phyloP scores from a whole-genome alignment of 2,888 invertebrate genomes.

The Eupithecia tripunctaria region DNA sequence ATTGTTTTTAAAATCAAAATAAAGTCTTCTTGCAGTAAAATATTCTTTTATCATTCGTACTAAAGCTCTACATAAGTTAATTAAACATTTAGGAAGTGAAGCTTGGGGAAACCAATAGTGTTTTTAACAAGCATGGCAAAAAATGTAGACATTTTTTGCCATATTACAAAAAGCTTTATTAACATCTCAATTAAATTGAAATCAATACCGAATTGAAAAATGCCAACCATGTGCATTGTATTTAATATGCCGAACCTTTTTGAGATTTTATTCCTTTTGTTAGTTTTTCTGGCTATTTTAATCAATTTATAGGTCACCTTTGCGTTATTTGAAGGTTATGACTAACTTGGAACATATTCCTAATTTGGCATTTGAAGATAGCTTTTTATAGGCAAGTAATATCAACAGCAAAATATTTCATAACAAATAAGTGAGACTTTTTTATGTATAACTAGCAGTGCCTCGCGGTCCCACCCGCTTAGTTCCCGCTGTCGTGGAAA shows the following conservation, averaged over 20 bases:
- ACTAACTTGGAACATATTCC: neutral
- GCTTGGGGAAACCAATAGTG: neutral
- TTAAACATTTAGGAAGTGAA: neutral
- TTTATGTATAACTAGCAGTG: too few species aligned
- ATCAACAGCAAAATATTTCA: neutral
- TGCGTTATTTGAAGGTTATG: conserved; percentile 10
- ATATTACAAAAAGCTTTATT: conserved; percentile 28
- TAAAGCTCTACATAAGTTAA: neutral
- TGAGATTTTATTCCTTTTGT: conserved; percentile 9
- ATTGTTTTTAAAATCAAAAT: too few species aligned
- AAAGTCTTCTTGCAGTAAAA: too few species aligned
- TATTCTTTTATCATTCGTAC: too few species aligned
- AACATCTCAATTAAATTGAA: conserved; percentile 41
- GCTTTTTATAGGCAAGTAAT: neutral
- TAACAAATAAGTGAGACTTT: too few species aligned
- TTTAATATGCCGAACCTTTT: conserved; percentile 18
- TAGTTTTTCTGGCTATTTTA: conserved; percentile 15
- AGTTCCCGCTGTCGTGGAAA: too few species aligned
- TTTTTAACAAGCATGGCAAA: neutral
- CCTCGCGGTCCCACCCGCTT: too few species aligned
- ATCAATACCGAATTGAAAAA: conserved; percentile 15
- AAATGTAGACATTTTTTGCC: neutral
- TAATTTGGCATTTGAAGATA: too few species aligned
- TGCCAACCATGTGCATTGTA: conserved; percentile 15
- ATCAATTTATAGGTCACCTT: conserved; percentile 32